Base-by-base conservation (phyloP, 2,888 invertebrate species). In the Drosophila koepferae region DNA sequence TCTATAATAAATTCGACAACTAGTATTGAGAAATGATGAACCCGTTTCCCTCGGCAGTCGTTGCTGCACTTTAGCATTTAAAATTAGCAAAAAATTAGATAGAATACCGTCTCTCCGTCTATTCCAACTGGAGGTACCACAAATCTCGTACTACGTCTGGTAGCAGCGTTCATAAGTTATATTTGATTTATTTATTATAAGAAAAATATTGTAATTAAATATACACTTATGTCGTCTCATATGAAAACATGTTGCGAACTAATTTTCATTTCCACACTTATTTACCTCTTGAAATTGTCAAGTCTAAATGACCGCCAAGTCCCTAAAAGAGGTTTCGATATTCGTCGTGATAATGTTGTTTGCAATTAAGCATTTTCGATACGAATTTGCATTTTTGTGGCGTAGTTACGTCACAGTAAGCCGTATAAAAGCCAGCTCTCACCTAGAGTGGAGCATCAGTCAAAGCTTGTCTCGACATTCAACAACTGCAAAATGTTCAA, bases 401-500 rank as follows among this genome's bases (percentile, higher is more conserved):
- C 14, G 44, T 2, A 18, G 18, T 44, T 16, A 10, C 7, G 23
- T 18, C n/a, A n/a, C 28, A 44, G 28, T 18, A 44, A 63, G 28
- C 2, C 10, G 44, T 31, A 63, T 63, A 85, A 71, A 82, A 88
- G 70, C 23, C 67, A 14, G 10, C 7, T 7, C 18, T 31, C 20
- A n/a, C 1, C 28, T 10, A 31, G 20, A 66, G 51, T 40, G 31
- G 55, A 67, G 53, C 68, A 84, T 83, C 90, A 89, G 90, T 82
- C 71, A 87, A 65, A 74, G 69, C 66, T 82, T 68, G 84, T 77
- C 72, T 38, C 38, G 36, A 28, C 69, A 67, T 46, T 60, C 68
- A 55, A 61, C 53, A 58, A 62, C 77, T 75, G 62, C 77, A 86
- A 84, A 49, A 88, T 88, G 87, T 90, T 84, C 74, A 88, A 88